Percentiles rank a stretch among this genome's conserved stretches.
These are phyloP conservation scores for Salmo trutta DNA, from an alignment of 2,797 vertebrate genomes.

Conservation along the genomic window DNA sequence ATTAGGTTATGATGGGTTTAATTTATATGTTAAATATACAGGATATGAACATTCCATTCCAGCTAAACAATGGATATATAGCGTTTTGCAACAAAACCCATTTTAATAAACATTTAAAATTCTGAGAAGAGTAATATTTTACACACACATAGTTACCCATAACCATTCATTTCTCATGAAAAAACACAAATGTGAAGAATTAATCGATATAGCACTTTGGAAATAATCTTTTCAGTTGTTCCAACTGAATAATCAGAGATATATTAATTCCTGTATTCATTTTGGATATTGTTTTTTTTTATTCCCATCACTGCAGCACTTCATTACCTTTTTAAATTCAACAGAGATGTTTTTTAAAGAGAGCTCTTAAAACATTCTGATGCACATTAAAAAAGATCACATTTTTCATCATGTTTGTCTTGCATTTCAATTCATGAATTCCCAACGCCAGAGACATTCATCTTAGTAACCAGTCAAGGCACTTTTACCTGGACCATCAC, in stretches of 20 bases:
- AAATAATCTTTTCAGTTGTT: conserved; percentile 36
- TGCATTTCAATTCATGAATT: conserved; percentile 50
- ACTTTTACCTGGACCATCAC: conserved; percentile 36
- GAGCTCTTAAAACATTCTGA: conserved; percentile 46
- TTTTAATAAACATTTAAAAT: no score
- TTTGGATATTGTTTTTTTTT: conserved; percentile 59
- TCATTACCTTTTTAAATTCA: conserved; percentile 63
- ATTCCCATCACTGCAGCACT: conserved; percentile 46
- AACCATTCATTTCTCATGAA: no score
- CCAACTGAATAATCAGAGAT: conserved; percentile 63
- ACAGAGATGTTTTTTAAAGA: conserved; percentile 23
- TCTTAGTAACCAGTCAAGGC: conserved; percentile 58
- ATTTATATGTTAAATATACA: no score
- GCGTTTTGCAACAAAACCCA: no score
- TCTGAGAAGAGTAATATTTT: no score
- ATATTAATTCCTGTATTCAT: conserved; percentile 59
- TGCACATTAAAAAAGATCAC: conserved; percentile 64
- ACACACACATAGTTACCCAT: no score
- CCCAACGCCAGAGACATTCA: conserved; percentile 55
- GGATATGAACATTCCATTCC: no score
- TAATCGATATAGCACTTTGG: not conserved
- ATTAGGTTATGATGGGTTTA: no score
- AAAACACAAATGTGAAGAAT: no score
- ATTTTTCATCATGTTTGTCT: conserved; percentile 44
- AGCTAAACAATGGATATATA: no score